Evolutionary conservation across 2,797 vertebrate genomes (phyloP), one percentile per base, ranked within the genome.

Genomic region (Hippopotamyrus pictus): DNA sequence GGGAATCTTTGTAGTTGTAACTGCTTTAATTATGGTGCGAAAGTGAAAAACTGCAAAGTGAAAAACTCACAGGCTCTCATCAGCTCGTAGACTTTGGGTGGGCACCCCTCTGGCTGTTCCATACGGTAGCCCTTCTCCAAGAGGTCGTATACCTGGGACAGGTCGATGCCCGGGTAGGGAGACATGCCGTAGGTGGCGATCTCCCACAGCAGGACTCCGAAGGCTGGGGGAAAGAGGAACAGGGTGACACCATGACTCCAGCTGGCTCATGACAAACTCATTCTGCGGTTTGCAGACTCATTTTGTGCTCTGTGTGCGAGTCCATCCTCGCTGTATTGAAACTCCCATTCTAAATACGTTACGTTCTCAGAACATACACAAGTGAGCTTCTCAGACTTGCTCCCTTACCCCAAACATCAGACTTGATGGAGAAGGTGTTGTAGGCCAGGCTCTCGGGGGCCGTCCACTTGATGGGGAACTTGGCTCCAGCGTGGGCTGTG

Each of bases 171-270:
- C 48, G 98, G 99, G 91, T 99, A 99, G 0, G 99, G 99, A 92
- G 99, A 99, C 98, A 99, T 99, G 87, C 99, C 99, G 50, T 99
- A 99, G 4, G 99, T 99, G 54, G 99, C 99, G 89, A 99, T 99
- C 95, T 99, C 99, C 99, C 99, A 99, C 0, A 99, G 93, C 12
- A 99, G 93, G 90, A 99, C 98, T 29, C 99, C 99, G 90, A 99
- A 99, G 1, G 99, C 99, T 99, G 94, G 0, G 91, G 69, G 48
- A 82, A 46, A 82, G 57, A 88, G 53, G 44, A 86, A 3, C 33
- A 7, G 37, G 3, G 8, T 53, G 19, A 29, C 22, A 12, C 37
- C n/a, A 19, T 57, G n/a, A 54, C 12, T 5, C 84, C 2, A 83
- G 14, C 3, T 57, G 22, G 2, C 51, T 22, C 87, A 88, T 1